These are phyloP conservation scores for Drosophila ambigua DNA, from an alignment of 1,140 invertebrate genomes.

Conservation along the genomic window DNA sequence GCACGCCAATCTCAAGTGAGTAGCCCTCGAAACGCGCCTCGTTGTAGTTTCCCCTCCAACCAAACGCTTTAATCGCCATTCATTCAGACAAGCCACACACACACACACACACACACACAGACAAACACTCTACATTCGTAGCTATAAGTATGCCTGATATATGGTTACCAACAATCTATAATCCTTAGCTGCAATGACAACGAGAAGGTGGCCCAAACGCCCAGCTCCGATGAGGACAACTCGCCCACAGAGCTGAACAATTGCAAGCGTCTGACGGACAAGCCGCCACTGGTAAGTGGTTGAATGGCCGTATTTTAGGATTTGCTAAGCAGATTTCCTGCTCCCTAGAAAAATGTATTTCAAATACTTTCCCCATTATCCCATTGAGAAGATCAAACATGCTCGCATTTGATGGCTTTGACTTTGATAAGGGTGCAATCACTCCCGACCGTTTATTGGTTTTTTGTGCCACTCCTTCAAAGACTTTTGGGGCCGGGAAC, in stretches of 20 bases:
- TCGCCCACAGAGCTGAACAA: slow-evolving; percentile 94
- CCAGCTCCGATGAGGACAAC: slow-evolving; percentile 92
- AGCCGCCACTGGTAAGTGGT: slow-evolving; percentile 90
- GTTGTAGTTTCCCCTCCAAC: background rate
- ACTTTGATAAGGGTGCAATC: slow-evolving; percentile 71
- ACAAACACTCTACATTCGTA: background rate
- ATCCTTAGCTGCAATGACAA: slow-evolving; percentile 77
- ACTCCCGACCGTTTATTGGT: slow-evolving; percentile 60
- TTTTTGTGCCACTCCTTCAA: slow-evolving; percentile 25
- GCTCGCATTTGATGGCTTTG: slow-evolving; percentile 26
- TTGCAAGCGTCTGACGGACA: slow-evolving; percentile 90
- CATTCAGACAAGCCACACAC: slow-evolving; percentile 58
- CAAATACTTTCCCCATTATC: slow-evolving; percentile 31
- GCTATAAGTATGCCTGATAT: background rate
- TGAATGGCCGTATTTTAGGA: background rate
- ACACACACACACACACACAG: slow-evolving; percentile 20
- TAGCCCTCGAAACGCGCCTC: slow-evolving; percentile 18
- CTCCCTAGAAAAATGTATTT: background rate
- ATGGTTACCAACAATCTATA: background rate
- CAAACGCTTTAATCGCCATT: slow-evolving; percentile 55
- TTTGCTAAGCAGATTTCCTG: background rate
- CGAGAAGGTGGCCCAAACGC: slow-evolving; percentile 84
- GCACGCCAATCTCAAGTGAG: slow-evolving; percentile 79
- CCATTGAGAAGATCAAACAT: slow-evolving; percentile 35
- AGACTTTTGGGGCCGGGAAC: slow-evolving; percentile 9